Conservation (phyloP, 2,797 vertebrate genomes). For the Ctenochaetus hawaiiensis region DNA sequence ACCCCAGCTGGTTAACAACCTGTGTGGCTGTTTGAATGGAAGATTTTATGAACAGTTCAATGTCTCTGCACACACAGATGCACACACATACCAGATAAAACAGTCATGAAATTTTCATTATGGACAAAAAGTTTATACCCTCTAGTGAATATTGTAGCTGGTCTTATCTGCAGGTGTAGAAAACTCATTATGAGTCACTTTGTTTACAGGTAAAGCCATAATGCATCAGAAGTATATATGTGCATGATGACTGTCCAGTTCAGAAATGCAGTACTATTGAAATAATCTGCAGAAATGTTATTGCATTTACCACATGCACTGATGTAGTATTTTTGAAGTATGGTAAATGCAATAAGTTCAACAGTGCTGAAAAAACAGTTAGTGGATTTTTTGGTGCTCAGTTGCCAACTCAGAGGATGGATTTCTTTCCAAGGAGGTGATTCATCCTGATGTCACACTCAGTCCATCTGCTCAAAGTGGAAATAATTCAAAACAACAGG, state of each 20-base stretch:
- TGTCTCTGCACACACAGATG: neutral
- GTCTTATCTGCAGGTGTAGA: neutral
- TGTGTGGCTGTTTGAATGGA: neutral
- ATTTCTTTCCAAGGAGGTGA: conserved; percentile 24
- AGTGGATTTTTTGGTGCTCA: conserved; percentile 1
- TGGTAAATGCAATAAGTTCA: neutral
- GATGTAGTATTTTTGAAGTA: neutral
- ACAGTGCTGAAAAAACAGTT: neutral
- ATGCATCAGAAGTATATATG: neutral
- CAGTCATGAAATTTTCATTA: too few relatives aligned
- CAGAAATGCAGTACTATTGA: neutral
- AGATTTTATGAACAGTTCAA: neutral
- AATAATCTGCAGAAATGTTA: neutral
- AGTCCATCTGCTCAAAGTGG: conserved; percentile 17
- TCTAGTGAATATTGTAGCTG: too few relatives aligned
- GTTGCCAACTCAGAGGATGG: conserved; percentile 26
- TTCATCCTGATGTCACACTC: conserved; percentile 16
- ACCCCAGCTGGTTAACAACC: neutral
- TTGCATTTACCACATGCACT: neutral
- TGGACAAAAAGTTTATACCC: too few relatives aligned
- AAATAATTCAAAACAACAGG: conserved; percentile 19
- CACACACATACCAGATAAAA: neutral
- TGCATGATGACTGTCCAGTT: neutral
- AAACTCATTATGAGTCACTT: neutral
- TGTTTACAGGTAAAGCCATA: neutral